Percentiles rank a stretch among this genome's conserved stretches.
These are phyloP conservation scores for Prunella fulvescens DNA, from an alignment of 2,113 vertebrate genomes.

Conservation along the genomic window DNA sequence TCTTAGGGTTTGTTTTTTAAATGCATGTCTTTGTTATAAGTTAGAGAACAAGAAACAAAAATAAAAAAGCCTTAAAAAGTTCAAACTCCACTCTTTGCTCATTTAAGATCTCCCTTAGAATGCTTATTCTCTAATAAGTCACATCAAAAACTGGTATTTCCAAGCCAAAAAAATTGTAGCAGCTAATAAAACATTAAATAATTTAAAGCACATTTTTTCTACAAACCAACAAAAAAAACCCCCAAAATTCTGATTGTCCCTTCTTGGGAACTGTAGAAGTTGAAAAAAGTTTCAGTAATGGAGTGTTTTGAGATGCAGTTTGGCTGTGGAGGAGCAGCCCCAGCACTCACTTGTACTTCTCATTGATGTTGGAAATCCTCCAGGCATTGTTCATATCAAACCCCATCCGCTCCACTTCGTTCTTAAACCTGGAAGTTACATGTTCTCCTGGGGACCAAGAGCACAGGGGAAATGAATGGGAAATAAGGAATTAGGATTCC, in stretches of 20 bases:
- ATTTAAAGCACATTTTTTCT: not conserved
- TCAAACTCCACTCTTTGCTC: not conserved
- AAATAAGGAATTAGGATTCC: not conserved
- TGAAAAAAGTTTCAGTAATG: not conserved
- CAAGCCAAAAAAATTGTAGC: not conserved
- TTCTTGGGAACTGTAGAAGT: not conserved
- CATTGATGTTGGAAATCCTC: constrained; percentile 98
- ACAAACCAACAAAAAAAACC: not conserved
- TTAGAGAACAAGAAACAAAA: not conserved
- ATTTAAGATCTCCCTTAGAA: not conserved
- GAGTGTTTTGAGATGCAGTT: not conserved
- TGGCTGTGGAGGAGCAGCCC: not conserved
- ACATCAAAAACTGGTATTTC: not conserved
- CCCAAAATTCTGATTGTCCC: not conserved
- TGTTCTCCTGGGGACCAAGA: constrained; percentile 83
- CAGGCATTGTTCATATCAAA: constrained; percentile 98
- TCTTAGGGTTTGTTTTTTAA: too few relatives aligned
- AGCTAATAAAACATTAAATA: not conserved
- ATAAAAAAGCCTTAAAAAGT: not conserved
- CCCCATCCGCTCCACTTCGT: constrained; percentile 96
- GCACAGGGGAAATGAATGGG: not conserved
- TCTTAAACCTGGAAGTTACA: constrained; percentile 92
- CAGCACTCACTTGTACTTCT: constrained; percentile 89
- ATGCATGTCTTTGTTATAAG: not conserved
- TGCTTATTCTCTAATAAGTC: not conserved